Base-by-base conservation (phyloP, 1,140 invertebrate species). In the Protaetia brevitarsis region DNA sequence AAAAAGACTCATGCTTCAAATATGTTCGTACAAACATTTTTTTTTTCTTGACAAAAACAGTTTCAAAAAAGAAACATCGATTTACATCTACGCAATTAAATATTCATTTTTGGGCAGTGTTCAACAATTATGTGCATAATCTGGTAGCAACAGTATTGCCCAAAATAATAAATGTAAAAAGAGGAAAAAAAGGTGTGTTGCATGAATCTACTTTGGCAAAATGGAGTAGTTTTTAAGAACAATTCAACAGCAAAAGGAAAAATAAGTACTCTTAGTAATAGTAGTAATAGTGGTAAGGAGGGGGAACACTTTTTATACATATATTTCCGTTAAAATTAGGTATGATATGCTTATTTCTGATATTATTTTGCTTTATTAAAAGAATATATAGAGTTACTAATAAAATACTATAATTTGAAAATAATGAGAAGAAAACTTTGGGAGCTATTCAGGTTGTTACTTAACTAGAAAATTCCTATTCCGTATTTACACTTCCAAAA, bases 181-280 rank as follows among this genome's bases (percentile, higher is more conserved):
- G 11, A 16, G 37, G 7, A 41, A 13, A 41, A 13, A 41, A 41
- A 51, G 19, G 21, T 23, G 41, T 51, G 13, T 8, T 51, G 41
- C 41, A 51, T 26, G 21, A 51, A 51, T 51, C 41, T 51, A 51
- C 41, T 51, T 51, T 51, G 41, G 41, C 41, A 51, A 51, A 51
- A 51, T 10, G 19, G 41, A 51, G 26, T 10, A 51, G 41, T 23
- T 23, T 51, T 51, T 34, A 11, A 51, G 11, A 51, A 10, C 21
- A 1, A 51, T 19, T 23, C 21, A 19, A 23, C 8, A 23, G 19
- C 6, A 51, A 7, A 51, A 19, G 19, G 3, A 13, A 3, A 8
- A 13, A 51, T 51, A 51, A 51, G 41, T 51, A 51, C 41, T 19
- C 16, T 51, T 23, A 16, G 13, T 51, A 26, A 51, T 51, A 51